Evolutionary conservation across 2,888 invertebrate genomes (phyloP), one percentile per base, ranked within the genome.

Genomic region (Drosophila leonis): DNA sequence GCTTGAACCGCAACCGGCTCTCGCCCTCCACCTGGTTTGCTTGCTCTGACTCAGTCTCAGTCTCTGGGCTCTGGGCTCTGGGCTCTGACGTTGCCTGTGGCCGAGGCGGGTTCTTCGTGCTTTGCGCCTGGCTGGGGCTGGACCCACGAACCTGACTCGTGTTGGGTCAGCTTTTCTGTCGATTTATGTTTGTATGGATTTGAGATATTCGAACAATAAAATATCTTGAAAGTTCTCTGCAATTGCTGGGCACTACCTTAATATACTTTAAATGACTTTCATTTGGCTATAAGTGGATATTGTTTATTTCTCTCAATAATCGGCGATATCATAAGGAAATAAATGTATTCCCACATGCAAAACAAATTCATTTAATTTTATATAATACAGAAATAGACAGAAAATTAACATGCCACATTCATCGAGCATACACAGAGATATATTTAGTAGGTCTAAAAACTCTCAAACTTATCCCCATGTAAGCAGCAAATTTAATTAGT

Each of bases 1-100:
- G 56, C 75, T 62, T 51, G 55, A 64, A 60, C 64, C 44, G 49
- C 48, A 31, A 70, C 61, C 56, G 56, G 51, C 74, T 73, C 62
- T 60, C 39, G 24, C 18, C 29, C 54, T 39, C 49, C 49, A 49
- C 49, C 49, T 49, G 49, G 31, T 13, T 8, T 9, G 20, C 8
- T n/a, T 24, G n/a, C 35, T 48, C 52, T 55, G 24, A 2, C 39
- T 39, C 39, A 39, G 20, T 59, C 51, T 73, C 78, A 52, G 76
- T 65, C 29, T 78, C n/a, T n/a, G n/a, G n/a, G n/a, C n/a, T n/a
- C n/a, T n/a, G n/a, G n/a, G n/a, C n/a, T n/a, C n/a, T n/a, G n/a
- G n/a, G n/a, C 29, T 35, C 60, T 44, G 75, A 42, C 63, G 52
- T 49, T 54, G 67, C 65, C 61, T 61, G 64, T 55, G 56, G 77